Evolutionary conservation across 2,797 vertebrate genomes (phyloP), one percentile per base, ranked within the genome.

Genomic region (Adelosebastes latens): DNA sequence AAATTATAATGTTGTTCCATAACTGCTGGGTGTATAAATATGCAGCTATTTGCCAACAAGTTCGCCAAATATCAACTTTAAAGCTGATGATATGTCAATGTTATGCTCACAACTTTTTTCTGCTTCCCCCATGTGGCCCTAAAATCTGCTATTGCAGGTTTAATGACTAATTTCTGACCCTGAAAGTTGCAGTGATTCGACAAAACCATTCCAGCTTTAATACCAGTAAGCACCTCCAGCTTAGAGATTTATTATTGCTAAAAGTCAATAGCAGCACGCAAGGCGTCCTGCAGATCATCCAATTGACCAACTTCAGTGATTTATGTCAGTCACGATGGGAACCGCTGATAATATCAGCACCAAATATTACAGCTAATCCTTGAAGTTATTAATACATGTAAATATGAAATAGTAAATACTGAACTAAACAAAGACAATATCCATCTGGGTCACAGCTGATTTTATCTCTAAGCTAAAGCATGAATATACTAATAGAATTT

Each of bases 241-340:
- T 81, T 34, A 29, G 55, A 83, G 59, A 82, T 78, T 63, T 75
- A 77, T 83, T 46, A 36, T 34, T 59, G 46, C 59, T 70, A 20
- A 83, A 69, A 75, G 56, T 83, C 68, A 84, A 61, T 13, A 72
- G 65, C 62, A 31, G 64, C 74, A 46, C 10, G 9, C 34, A 20
- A 63, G 42, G 73, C 67, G 31, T 82, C 71, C 64, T 32, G 32
- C 80, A 80, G 32, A 67, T 83, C 72, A 61, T 73, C 68, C 62
- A 56, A 56, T 25, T 82, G 82, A 91, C 80, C 77, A 78, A 81
- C 68, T 53, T 18, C 31, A n/a, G 12, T 59, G 79, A 82, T 85
- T 83, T 61, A 69, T 29, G 58, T 75, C 77, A 79, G 82, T 74
- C 73, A 79, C 1, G 0, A 14, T 64, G 60, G 67, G 74, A 78